These are phyloP conservation scores for Pionites leucogaster DNA, from an alignment of 2,113 vertebrate genomes.

Conservation along the genomic window DNA sequence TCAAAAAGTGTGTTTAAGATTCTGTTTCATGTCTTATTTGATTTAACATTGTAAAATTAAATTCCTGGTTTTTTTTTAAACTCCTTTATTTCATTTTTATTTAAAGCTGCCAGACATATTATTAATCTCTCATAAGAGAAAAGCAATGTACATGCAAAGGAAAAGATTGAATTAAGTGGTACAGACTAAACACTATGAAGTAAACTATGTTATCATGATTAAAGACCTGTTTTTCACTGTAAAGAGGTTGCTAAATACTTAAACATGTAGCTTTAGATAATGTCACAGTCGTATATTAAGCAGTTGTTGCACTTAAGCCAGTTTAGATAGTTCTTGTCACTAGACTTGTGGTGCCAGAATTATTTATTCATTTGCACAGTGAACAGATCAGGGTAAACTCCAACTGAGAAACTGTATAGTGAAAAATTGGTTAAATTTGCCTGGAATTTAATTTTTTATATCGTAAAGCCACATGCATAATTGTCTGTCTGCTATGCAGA, in stretches of 20 bases:
- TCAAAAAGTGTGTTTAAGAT: background rate
- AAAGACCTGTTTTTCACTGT: background rate
- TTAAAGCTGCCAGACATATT: background rate
- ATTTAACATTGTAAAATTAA: background rate
- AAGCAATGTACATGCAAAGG: background rate
- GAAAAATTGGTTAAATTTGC: background rate
- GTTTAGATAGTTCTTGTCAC: background rate
- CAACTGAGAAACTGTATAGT: background rate
- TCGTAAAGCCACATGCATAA: fast-evolving
- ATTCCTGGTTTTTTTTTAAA: background rate
- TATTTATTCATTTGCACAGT: background rate
- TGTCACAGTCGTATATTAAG: background rate
- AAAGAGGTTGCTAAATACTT: background rate
- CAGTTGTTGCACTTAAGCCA: background rate
- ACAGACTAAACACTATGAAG: background rate
- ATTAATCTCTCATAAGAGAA: background rate
- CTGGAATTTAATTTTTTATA: background rate
- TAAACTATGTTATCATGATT: background rate
- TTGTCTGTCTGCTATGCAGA: background rate
- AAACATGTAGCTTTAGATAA: background rate
- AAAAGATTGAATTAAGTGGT: background rate
- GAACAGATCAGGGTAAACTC: background rate
- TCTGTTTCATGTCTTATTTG: background rate
- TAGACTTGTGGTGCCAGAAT: background rate
- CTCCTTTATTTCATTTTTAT: background rate